Evolutionary conservation across 1,140 invertebrate species (phyloP).

Genomic region (Homalodisca vitripennis): DNA sequence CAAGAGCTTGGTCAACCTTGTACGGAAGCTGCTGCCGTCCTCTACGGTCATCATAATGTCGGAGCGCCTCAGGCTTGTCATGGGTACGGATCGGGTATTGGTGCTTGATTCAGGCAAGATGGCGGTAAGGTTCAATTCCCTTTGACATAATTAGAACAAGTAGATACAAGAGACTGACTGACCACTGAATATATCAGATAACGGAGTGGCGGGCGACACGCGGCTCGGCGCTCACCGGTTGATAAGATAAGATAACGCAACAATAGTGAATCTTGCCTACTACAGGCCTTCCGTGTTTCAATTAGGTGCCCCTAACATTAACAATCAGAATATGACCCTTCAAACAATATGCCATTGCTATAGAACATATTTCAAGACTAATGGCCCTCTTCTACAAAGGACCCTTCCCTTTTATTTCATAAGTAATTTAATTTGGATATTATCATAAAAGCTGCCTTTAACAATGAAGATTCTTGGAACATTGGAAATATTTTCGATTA

Average conservation of each 20-base stretch:
- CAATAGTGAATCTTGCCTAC: background rate
- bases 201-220: background rate
- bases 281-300: too few relatives aligned
- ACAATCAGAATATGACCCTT: too few relatives aligned
- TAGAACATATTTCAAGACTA: too few relatives aligned
- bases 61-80: constrained; percentile 8
- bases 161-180: background rate
- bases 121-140: constrained; percentile 7
- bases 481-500: too few relatives aligned
- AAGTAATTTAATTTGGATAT: too few relatives aligned
- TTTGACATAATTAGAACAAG: background rate
- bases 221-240: background rate
- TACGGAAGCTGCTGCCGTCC: background rate
- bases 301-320: too few relatives aligned
- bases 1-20: background rate
- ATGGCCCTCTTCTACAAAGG: too few relatives aligned
- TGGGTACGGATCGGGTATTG: constrained; percentile 16
- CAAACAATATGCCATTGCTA: too few relatives aligned
- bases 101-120: constrained; percentile 18
- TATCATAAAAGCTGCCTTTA: too few relatives aligned
- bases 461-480: too few relatives aligned
- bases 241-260: background rate
- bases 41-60: constrained; percentile 20
- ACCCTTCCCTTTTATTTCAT: too few relatives aligned
- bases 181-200: background rate